A percentile compares a stretch with the other conserved stretches of the same genome.
These are phyloP conservation scores for Mylabris sibirica DNA, from an alignment of 2,888 invertebrate genomes.

Conservation along the genomic window DNA sequence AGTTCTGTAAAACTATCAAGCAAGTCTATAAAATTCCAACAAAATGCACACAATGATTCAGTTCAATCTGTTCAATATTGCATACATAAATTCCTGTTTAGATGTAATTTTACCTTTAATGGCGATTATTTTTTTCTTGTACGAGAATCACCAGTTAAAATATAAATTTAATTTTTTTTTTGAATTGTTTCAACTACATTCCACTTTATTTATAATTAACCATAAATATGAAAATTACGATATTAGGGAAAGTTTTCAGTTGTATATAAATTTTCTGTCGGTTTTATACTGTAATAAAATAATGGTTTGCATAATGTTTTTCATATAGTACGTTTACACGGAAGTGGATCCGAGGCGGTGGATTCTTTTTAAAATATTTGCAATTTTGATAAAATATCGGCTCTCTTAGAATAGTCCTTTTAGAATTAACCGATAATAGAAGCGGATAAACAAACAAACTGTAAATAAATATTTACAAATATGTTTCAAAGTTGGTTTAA, in stretches of 20 bases:
- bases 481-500: neutral
- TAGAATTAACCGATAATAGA: neutral
- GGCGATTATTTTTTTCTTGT: neutral
- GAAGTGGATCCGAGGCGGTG: neutral
- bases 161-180: neutral
- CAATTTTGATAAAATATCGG: neutral
- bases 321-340: neutral
- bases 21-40: neutral
- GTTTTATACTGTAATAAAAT: neutral
- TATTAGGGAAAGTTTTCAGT: slow-evolving; percentile 12
- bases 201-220: neutral
- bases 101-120: neutral
- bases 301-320: neutral
- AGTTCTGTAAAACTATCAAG: neutral
- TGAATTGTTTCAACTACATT: neutral
- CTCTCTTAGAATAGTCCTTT: neutral
- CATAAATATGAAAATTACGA: neutral
- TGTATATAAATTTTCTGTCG: neutral
- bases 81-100: neutral
- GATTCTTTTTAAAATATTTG: slow-evolving; percentile 2
- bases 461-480: slow-evolving; percentile 3
- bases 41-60: neutral
- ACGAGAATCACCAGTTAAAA: neutral
- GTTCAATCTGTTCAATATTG: neutral
- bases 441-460: neutral